Base-by-base conservation (phyloP, 2,888 invertebrate species). In the Frankliniella fusca region DNA sequence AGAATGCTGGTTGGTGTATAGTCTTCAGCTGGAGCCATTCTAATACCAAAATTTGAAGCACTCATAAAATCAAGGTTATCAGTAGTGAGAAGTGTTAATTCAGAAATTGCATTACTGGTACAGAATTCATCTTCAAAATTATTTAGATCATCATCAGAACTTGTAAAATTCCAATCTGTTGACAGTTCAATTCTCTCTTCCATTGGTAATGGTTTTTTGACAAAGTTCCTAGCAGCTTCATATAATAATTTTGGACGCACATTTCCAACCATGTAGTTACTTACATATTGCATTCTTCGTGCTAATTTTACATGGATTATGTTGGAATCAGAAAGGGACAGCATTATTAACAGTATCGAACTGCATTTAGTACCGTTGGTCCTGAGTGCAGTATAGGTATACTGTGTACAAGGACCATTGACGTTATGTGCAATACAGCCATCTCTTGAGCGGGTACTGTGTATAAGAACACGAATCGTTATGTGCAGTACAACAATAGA, bases 1-100 rank as follows among this genome's bases (percentile, higher is more conserved):
- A 83, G 54, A 61, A 83, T 48, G 23, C 80, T 82, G 28, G 83
- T 83, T 38, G 83, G 83, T 65, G 50, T 82, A 79, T 83, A 81
- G 54, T 82, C 83, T 82, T 84, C 84, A 20, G 83, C 84, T 48
- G 84, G 83, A 50, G 83, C 83, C 23, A 84, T 81, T 81, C 80
- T 81, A 20, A 82, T 82, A 80, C 83, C 80, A 48, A 82, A 83
- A 81, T 84, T 83, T n/a, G n/a, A 84, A n/a, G n/a, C n/a, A n/a
- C n/a, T n/a, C n/a, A n/a, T n/a, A n/a, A n/a, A n/a, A n/a, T n/a
- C n/a, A n/a, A n/a, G n/a, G n/a, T n/a, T n/a, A n/a, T n/a, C n/a
- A n/a, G n/a, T n/a, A n/a, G n/a, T n/a, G n/a, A n/a, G 81, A 82
- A 82, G 82, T 7, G 48, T 61, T n/a, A n/a, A n/a, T 70, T 27